Evolutionary conservation across 1,140 invertebrate genomes (phyloP), one percentile per base, ranked within the genome.

Genomic region (Ladona fulva): DNA sequence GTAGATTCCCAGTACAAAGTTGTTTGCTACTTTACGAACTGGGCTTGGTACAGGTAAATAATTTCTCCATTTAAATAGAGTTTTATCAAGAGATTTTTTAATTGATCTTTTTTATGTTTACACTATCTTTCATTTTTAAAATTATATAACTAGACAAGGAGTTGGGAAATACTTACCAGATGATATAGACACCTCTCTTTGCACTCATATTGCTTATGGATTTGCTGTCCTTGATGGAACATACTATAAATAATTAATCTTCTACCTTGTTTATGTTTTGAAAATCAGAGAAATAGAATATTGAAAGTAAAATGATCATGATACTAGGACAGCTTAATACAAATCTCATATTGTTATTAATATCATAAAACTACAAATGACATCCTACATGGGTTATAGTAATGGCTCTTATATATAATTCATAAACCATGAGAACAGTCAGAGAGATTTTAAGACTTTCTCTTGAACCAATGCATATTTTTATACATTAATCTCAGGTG

Each of bases 21-120:
- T 8, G 88, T 92, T 19, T 93, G 92, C 81, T 93, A 93, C 81
- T 92, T 91, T 80, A 92, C 91, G 1, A 92, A 91, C 80, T 93
- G 92, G 92, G 90, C 91, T 14, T 91, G 89, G 86, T 92, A 92
- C 81, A 87, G 89, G 88, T 89, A 83, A 82, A 78, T 52, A 42
- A 25, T 19, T 25, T 3, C 1, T 5, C 1, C 24, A 24, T 24
- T 25, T 1, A 75, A 25, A 25, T 75, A 75, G 1, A 5, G 1
- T 5, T 75, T 75, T 19, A 16, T 59, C 42, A 76, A 78, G 24
- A 76, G 10, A 44, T 37, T 24, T 3, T 78, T 37, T 76, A 6
- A 16, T 25, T 25, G 19, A 76, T 74, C 0, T 74, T n/a, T 74
- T 42, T 74, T 3, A 78, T 66, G 22, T 25, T 78, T 78, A 59